Conservation (phyloP, 2,888 invertebrate genomes). For the Melanophora roralis region DNA sequence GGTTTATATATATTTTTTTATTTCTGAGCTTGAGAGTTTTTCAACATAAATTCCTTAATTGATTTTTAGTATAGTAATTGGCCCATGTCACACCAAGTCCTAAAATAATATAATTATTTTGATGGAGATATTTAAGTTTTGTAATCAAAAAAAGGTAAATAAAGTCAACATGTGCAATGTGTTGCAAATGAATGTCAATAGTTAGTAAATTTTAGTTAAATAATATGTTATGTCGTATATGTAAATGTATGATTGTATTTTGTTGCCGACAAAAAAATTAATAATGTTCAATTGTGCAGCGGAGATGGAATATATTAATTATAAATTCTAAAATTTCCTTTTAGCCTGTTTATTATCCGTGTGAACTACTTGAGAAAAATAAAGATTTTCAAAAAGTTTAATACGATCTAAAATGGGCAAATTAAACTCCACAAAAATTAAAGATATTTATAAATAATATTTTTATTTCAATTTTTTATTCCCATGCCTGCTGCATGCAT, state of each 20-base stretch:
- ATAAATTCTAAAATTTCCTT: not conserved
- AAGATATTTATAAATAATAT: too few relatives aligned
- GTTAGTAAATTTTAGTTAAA: slow-evolving; percentile 44
- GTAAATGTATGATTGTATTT: not conserved
- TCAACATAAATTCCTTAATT: slow-evolving; percentile 29
- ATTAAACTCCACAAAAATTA: too few relatives aligned
- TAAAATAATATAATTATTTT: slow-evolving; percentile 46
- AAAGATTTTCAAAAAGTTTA: not conserved
- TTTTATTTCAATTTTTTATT: too few relatives aligned
- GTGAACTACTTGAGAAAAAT: not conserved
- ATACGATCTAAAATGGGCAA: too few relatives aligned
- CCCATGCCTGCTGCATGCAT: slow-evolving; percentile 18
- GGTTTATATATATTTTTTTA: not conserved
- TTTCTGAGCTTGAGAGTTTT: not conserved
- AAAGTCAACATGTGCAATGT: slow-evolving; percentile 24
- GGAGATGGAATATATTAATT: slow-evolving; percentile 4
- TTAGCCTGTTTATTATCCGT: not conserved
- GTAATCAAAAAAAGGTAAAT: not conserved
- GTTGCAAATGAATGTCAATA: slow-evolving; percentile 51
- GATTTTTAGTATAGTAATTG: slow-evolving; percentile 48
- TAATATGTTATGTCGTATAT: slow-evolving; percentile 27
- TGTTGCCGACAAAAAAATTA: slow-evolving; percentile 5
- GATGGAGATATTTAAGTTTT: slow-evolving; percentile 30
- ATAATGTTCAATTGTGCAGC: not conserved
- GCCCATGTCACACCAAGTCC: slow-evolving; percentile 52